phyloP scores from a whole-genome alignment of 2,113 vertebrate species.

The Neomonachus schauinslandi region DNA sequence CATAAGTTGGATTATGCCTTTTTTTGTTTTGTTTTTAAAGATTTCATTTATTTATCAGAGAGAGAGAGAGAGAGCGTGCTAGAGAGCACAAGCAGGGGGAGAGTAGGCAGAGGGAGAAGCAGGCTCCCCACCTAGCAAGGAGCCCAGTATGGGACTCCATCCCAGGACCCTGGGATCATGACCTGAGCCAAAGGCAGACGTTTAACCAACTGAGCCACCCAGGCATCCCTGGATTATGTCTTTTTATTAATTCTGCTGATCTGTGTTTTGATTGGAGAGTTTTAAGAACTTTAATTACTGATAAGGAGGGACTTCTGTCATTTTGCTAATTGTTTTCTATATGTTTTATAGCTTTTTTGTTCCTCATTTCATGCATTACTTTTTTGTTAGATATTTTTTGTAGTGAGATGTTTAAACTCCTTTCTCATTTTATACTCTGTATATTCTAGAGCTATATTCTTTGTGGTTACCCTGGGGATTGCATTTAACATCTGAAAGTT shows the following conservation, averaged over 20 bases:
- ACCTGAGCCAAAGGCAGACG: neutral
- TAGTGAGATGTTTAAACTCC: neutral
- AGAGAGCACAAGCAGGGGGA: neutral
- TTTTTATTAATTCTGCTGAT: neutral
- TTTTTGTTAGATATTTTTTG: neutral
- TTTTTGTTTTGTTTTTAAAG: neutral
- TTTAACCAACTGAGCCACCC: neutral
- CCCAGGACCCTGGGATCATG: neutral
- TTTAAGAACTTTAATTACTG: neutral
- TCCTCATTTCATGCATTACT: neutral
- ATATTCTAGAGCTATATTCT: neutral
- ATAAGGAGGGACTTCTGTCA: neutral
- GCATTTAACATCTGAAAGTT: neutral
- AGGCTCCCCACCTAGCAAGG: neutral
- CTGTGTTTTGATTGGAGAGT: neutral
- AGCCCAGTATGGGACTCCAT: too few species aligned
- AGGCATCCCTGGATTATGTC: neutral
- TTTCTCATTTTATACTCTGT: neutral
- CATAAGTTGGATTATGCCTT: neutral
- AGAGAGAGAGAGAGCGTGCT: neutral
- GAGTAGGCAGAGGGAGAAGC: neutral
- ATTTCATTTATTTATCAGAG: neutral
- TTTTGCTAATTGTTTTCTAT: neutral
- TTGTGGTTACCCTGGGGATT: neutral
- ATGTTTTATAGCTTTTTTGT: neutral